A percentile compares a stretch with the other conserved stretches of the same genome.
Evolutionary conservation across 2,888 invertebrate species (phyloP).

Genomic region (Dryobota labecula): DNA sequence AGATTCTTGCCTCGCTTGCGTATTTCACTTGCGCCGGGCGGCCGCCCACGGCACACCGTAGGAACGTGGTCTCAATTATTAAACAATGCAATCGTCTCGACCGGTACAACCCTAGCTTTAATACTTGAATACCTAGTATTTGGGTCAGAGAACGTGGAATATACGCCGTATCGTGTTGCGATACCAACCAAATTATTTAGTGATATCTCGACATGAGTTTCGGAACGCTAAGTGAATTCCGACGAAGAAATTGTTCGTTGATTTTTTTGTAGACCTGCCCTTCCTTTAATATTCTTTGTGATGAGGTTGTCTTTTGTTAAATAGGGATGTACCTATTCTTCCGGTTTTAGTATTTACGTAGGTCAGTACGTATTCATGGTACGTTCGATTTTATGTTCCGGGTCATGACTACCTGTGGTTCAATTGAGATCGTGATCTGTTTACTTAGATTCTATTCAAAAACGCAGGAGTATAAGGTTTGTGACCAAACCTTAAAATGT

Average conservation of each 20-base stretch:
- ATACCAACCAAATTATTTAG: constrained; percentile 75
- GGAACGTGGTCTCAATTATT: constrained; percentile 87
- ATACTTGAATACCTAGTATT: constrained; percentile 87
- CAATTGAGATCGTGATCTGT: constrained; percentile 48
- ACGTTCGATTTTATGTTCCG: constrained; percentile 41
- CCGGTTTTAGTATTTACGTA: constrained; percentile 23
- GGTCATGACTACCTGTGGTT: constrained; percentile 26
- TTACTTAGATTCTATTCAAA: constrained; percentile 25
- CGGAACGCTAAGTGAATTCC: constrained; percentile 62
- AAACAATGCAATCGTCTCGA: constrained; percentile 86
- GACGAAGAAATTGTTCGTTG: constrained; percentile 24
- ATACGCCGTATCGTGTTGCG: constrained; percentile 63
- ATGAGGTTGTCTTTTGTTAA: constrained; percentile 45
- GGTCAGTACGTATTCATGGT: constrained; percentile 49
- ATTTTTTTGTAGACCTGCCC: constrained; percentile 35
- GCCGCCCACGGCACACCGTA: constrained; percentile 66
- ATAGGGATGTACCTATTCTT: neutral
- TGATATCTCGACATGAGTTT: constrained; percentile 69
- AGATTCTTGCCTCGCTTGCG: constrained; percentile 45
- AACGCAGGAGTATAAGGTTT: neutral
- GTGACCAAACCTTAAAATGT: no score
- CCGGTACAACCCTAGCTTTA: constrained; percentile 83
- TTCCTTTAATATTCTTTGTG: constrained; percentile 27
- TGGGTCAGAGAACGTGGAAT: constrained; percentile 81
- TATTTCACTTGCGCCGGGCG: constrained; percentile 64